These are phyloP conservation scores for Lasiommata megera DNA, from an alignment of 2,888 invertebrate species.

Conservation along the genomic window DNA sequence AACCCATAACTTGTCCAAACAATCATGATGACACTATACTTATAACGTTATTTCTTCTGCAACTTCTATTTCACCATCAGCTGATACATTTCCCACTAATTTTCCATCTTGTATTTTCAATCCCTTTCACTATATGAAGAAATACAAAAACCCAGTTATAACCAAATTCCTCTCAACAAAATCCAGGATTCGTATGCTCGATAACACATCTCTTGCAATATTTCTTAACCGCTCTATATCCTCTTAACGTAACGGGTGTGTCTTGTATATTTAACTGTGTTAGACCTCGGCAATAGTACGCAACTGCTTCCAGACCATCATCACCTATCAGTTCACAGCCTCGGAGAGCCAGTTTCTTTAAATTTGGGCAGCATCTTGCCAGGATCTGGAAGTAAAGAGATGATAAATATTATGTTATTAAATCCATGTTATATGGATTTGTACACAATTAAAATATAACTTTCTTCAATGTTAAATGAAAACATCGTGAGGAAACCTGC, in stretches of 20 bases:
- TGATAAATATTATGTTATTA: not conserved
- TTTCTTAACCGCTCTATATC: constrained; percentile 94
- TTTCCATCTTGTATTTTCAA: not conserved
- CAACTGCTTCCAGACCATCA: constrained; percentile 90
- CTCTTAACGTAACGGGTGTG: constrained; percentile 93
- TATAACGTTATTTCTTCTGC: no score
- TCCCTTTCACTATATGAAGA: not conserved
- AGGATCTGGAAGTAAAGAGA: constrained; percentile 83
- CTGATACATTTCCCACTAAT: not conserved
- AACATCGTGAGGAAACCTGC: no score
- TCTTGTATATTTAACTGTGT: constrained; percentile 97
- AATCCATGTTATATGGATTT: no score
- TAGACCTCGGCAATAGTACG: constrained; percentile 93
- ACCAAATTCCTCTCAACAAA: constrained; percentile 81
- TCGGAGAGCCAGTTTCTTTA: constrained; percentile 93
- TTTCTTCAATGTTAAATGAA: no score
- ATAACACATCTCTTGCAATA: constrained; percentile 96
- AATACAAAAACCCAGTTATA: not conserved
- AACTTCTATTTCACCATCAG: no score
- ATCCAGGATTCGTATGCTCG: constrained; percentile 97
- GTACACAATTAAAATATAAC: no score
- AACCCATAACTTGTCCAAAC: no score
- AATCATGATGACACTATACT: no score
- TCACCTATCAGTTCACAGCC: constrained; percentile 96
- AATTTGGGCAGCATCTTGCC: constrained; percentile 93